Base-by-base conservation (phyloP, 2,113 vertebrate species). In the Leiothrix lutea region DNA sequence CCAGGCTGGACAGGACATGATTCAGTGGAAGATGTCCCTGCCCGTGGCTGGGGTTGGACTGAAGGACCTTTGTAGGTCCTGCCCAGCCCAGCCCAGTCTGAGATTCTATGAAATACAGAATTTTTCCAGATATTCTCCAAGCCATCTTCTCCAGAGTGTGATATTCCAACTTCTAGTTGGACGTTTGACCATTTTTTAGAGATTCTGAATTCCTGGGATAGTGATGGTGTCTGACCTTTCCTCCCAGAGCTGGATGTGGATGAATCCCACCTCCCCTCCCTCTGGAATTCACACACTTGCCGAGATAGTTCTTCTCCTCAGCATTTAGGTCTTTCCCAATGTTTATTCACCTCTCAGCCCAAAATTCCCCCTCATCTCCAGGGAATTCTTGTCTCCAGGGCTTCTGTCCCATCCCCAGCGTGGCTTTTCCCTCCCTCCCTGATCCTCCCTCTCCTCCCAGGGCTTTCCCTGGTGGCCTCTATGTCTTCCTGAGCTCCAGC, bases 81-180 rank as follows among this genome's bases (percentile, higher is more conserved):
- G 23, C 33, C 86, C 67, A 50, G 4, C 33, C 50, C 58, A 50
- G 44, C 50, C 36, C 36, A 6, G 12, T 3, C 22, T 11, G 60
- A 20, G 33, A 22, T 38, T 74, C 3, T 18, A 1, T 11, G 15
- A 38, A 80, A 38, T 44, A 14, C 17, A 3, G 51, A n/a, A 26
- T 45, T 86, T 45, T 45, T 0, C n/a, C 66, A 25, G 19, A 6
- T 44, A 11, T 8, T 60, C 33, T 29, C 33, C n/a, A 16, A 45
- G 15, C 22, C 0, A 0, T 50, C 35, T 48, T 71, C 47, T 91
- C 26, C 26, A 24, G 50, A 14, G 14, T 0, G 0, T 29, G 72
- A 16, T 23, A 22, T 36, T 38, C 48, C 50, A 25, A 1, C 18
- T 8, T 8, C 26, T 44, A 0, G 10, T 11, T 4, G 8, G 47